Conservation (phyloP, 2,113 vertebrate genomes). For the western clawed frog (Xenopus tropicalis) region DNA sequence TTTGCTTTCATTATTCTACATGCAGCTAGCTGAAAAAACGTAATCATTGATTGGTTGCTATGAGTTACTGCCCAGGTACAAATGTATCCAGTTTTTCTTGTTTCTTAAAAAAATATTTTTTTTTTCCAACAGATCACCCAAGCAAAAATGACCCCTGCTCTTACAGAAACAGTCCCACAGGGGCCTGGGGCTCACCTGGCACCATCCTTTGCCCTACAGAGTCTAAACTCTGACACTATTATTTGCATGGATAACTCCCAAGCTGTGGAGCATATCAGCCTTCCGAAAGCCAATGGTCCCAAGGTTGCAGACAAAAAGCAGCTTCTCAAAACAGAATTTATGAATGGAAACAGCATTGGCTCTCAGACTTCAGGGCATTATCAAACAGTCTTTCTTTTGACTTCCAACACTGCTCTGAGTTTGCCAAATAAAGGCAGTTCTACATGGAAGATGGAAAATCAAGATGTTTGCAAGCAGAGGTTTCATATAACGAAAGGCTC, state of each 20-base stretch:
- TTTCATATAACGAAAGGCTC: constrained; percentile 58
- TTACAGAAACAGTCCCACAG: constrained; percentile 78
- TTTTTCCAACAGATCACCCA: constrained; percentile 3
- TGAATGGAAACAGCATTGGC: constrained; percentile 63
- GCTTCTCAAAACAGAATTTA: constrained; percentile 60
- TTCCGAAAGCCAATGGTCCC: constrained; percentile 71
- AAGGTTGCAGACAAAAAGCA: constrained; percentile 55
- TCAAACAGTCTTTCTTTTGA: constrained; percentile 67
- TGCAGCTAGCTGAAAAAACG: too few species aligned
- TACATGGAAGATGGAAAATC: constrained; percentile 52
- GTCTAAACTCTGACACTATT: constrained; percentile 70
- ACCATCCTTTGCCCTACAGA: constrained; percentile 66
- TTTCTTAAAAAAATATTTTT: too few species aligned
- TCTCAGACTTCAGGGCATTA: constrained; percentile 64
- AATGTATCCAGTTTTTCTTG: too few species aligned
- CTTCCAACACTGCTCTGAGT: constrained; percentile 62
- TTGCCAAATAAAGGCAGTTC: constrained; percentile 60
- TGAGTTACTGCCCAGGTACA: too few species aligned
- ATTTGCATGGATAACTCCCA: constrained; percentile 63
- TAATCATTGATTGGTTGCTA: too few species aligned
- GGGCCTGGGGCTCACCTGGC: constrained; percentile 76
- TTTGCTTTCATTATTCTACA: too few species aligned
- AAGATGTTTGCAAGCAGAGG: constrained; percentile 60
- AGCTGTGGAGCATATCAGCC: constrained; percentile 70
- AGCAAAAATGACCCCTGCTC: constrained; percentile 83